A percentile compares a stretch with the other conserved stretches of the same genome.
Conservation (phyloP, 2,113 vertebrate species). For the Semnopithecus entellus region DNA sequence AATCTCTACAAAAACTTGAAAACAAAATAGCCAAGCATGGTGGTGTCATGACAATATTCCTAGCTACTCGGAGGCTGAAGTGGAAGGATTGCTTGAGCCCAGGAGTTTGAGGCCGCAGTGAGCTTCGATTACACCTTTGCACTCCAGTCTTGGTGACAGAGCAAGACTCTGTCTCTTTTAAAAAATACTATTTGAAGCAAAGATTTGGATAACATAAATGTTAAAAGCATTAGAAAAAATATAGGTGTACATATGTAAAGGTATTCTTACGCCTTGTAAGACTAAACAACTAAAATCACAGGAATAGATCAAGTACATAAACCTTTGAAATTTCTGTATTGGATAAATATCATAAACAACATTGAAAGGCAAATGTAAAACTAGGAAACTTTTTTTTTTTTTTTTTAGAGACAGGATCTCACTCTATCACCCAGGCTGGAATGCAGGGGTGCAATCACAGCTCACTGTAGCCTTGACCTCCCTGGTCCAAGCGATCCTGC, state of each 20-base stretch:
- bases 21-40: neutral
- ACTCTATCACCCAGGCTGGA: neutral
- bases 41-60: neutral
- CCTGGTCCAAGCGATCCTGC: neutral
- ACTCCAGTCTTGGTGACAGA: neutral
- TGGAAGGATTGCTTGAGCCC: neutral
- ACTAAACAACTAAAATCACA: neutral
- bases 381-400: neutral
- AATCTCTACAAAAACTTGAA: neutral
- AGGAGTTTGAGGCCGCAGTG: neutral
- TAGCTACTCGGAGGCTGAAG: neutral
- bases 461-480: neutral
- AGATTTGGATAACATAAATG: neutral
- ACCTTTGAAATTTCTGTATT: neutral
- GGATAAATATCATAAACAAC: neutral
- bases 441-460: too few species aligned
- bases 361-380: conserved; percentile 27
- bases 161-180: neutral
- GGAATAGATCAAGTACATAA: neutral
- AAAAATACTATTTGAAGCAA: neutral
- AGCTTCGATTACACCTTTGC: neutral
- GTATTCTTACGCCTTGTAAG: neutral
- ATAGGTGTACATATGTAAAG: neutral
- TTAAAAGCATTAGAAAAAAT: neutral
- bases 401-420: neutral